Evolutionary conservation across 2,888 invertebrate genomes (phyloP), one percentile per base, ranked within the genome.

Genomic region (Amiota minor): DNA sequence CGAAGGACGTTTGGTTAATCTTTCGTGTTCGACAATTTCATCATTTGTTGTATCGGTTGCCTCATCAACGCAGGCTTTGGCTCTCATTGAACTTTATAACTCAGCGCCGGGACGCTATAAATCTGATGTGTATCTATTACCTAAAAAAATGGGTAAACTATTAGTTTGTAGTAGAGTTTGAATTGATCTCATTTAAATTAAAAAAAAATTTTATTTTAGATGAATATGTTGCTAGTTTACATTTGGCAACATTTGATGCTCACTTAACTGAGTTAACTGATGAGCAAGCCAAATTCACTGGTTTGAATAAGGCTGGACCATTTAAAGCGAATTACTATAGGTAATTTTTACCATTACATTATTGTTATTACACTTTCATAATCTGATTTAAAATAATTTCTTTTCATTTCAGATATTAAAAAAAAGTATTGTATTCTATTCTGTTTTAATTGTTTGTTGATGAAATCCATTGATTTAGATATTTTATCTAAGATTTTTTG

Each of bases 301-400:
- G 98, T 74, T 93, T 98, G 56, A 97, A 96, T 89, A 98, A 98
- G 91, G 96, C 97, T 53, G 98, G 98, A 46, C 98, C 98, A 56
- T 98, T 98, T 91, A 98, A 98, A 91, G 98, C 98, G 71, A 98
- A 97, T 90, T 98, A 98, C 90, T 98, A 98, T 91, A 94, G 98
- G 94, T 98, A 91, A 78, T 47, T 47, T 6, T 65, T 9, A 12
- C 11, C 23, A 14, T 35, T 0, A 35, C 35, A 35, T 4, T 35
- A 3, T 23, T 23, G 23, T 55, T 20, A 70, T 55, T 50, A 55
- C 67, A 71, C 23, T 64, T 50, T 64, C 0, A 23, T 47, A 70
- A 72, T 73, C 18, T 55, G 45, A 35, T 53, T 35, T 67, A 12
- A 18, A 46, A 9, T 14, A 14, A 55, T 20, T 59, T 65, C 16